Conservation (phyloP, 2,113 vertebrate genomes). For the Syngnathus scovelli region DNA sequence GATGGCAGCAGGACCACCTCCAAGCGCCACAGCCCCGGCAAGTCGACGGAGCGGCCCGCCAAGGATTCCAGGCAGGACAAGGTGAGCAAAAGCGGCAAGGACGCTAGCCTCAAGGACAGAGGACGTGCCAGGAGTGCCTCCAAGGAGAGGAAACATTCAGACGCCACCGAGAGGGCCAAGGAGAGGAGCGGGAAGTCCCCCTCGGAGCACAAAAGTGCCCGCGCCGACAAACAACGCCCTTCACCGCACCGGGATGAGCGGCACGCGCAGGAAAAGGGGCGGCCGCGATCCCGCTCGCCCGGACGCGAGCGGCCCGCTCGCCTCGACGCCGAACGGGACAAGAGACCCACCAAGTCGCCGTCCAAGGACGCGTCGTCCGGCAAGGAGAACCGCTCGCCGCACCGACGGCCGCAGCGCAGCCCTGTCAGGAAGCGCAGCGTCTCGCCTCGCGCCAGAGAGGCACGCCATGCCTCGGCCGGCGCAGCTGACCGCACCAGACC, state of each 20-base stretch:
- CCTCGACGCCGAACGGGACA: conserved; percentile 81
- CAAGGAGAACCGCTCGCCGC: conserved; percentile 93
- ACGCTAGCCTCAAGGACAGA: conserved; percentile 46
- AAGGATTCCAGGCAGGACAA: conserved; percentile 83
- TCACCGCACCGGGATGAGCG: conserved; percentile 58
- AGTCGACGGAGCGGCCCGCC: conserved; percentile 78
- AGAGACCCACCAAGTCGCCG: conserved; percentile 88
- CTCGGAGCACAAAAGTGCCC: conserved; percentile 76
- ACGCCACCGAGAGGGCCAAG: conserved; percentile 79
- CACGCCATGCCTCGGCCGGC: conserved; percentile 67
- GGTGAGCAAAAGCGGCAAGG: conserved; percentile 74
- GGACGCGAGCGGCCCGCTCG: conserved; percentile 76
- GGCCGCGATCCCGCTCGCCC: conserved; percentile 78
- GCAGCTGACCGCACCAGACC: conserved; percentile 76
- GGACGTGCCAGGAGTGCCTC: conserved; percentile 78
- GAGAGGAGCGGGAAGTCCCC: conserved; percentile 78
- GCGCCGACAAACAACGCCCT: conserved; percentile 52
- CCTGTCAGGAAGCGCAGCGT: conserved; percentile 79
- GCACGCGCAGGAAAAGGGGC: conserved; percentile 46
- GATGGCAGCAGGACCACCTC: conserved; percentile 78
- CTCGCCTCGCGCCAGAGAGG: conserved; percentile 83
- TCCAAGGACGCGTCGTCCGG: conserved; percentile 95
- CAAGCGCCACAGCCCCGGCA: conserved; percentile 83
- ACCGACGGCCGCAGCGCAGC: conserved; percentile 71
- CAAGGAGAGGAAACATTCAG: conserved; percentile 82